These are phyloP conservation scores for Tolmerus cingulatus DNA, from an alignment of 2,888 invertebrate genomes.

Conservation along the genomic window DNA sequence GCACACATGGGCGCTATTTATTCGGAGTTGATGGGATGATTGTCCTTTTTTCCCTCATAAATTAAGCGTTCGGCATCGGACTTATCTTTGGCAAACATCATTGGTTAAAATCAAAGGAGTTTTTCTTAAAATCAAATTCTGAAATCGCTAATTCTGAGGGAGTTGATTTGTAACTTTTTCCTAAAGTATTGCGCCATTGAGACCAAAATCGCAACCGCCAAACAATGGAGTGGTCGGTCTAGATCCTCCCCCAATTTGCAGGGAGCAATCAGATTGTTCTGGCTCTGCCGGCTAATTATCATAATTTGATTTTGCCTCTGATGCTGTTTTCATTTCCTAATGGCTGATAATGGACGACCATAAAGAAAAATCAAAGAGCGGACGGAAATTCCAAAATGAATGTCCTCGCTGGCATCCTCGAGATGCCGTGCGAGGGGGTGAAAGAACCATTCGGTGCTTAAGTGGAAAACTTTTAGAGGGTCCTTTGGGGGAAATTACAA, in stretches of 20 bases:
- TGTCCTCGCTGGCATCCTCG: background rate
- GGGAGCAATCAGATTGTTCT: background rate
- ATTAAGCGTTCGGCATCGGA: background rate
- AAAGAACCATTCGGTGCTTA: slow-evolving; percentile 5
- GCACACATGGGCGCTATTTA: slow-evolving; percentile 3
- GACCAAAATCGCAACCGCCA: background rate
- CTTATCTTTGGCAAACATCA: background rate
- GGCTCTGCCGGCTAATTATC: slow-evolving; percentile 35
- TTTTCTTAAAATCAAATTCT: background rate
- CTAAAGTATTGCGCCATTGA: background rate
- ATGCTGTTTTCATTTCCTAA: slow-evolving; percentile 46
- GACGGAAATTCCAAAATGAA: background rate
- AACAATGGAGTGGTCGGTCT: background rate
- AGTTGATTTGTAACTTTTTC: background rate
- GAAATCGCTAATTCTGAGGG: background rate
- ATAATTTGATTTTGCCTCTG: slow-evolving; percentile 44
- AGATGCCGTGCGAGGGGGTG: background rate
- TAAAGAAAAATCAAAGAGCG: slow-evolving; percentile 33
- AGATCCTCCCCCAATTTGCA: background rate
- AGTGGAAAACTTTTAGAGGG: slow-evolving; percentile 33
- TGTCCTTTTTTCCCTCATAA: background rate
- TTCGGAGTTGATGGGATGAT: background rate
- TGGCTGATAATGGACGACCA: slow-evolving; percentile 42
- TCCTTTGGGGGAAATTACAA: slow-evolving; percentile 9
- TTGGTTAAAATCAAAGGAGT: background rate